Evolutionary conservation across 2,113 vertebrate species (phyloP).

Genomic region (Rhineura floridana): DNA sequence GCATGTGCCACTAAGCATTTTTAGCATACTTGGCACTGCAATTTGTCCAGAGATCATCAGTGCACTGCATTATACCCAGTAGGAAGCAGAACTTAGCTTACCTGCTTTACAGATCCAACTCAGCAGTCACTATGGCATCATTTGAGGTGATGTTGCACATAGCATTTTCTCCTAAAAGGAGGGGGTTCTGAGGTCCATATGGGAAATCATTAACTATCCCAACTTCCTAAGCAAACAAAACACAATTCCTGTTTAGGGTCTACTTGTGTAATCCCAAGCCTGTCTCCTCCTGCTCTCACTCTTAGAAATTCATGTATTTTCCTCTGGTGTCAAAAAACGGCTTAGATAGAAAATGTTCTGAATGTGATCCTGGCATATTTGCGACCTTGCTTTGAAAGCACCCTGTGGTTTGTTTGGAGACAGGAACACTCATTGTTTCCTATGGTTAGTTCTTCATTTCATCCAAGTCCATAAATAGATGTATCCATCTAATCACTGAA

Average conservation of each 20-base stretch:
- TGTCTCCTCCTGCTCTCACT: constrained; percentile 52
- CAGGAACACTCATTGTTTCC: constrained; percentile 1
- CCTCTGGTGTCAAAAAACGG: constrained; percentile 51
- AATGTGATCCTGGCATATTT: not conserved
- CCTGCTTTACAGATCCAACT: constrained; percentile 62
- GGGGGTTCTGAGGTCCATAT: constrained; percentile 32
- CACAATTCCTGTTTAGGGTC: constrained; percentile 23
- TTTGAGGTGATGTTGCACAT: constrained; percentile 5
- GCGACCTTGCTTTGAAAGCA: constrained; percentile 11
- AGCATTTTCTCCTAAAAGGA: constrained; percentile 52
- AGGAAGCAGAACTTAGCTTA: constrained; percentile 62
- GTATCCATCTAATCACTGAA: constrained; percentile 9
- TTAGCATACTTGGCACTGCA: not conserved
- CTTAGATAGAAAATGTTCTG: constrained; percentile 16
- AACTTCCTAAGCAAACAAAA: constrained; percentile 53
- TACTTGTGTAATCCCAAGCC: constrained; percentile 51
- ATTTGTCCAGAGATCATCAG: not conserved
- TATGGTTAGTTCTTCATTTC: not conserved
- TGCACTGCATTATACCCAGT: not conserved
- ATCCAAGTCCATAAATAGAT: constrained; percentile 6
- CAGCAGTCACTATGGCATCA: constrained; percentile 2
- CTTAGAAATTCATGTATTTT: constrained; percentile 51
- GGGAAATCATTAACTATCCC: constrained; percentile 77
- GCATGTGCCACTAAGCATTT: not conserved
- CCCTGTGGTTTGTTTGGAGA: not conserved